Conservation (phyloP, 2,797 vertebrate species). For the Lateolabrax maculatus region DNA sequence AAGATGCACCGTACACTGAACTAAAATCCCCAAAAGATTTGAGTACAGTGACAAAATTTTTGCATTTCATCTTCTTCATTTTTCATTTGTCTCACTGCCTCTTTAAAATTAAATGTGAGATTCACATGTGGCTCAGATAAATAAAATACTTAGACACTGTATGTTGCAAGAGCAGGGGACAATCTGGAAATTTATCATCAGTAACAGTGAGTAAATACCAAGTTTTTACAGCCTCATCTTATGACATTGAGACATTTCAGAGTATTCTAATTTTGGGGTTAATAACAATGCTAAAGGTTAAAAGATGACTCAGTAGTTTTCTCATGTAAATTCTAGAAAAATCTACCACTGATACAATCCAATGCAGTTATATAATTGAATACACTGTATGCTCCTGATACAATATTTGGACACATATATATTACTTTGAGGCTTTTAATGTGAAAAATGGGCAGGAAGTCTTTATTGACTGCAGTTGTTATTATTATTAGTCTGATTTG, state of each 20-base stretch:
- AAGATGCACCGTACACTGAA: background rate
- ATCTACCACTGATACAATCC: background rate
- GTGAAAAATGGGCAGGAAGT: background rate
- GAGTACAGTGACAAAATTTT: background rate
- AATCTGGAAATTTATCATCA: too few relatives aligned
- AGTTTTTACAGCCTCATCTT: too few relatives aligned
- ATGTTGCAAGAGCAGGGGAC: background rate
- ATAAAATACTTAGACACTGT: background rate
- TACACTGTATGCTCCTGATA: too few relatives aligned
- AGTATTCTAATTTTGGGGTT: too few relatives aligned
- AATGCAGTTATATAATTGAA: background rate
- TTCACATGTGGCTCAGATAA: background rate
- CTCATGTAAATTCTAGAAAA: background rate
- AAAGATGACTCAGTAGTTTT: background rate
- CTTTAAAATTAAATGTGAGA: background rate
- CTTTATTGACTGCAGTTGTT: too few relatives aligned
- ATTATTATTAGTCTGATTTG: too few relatives aligned
- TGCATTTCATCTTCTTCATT: background rate
- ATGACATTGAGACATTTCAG: too few relatives aligned
- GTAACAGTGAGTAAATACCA: too few relatives aligned
- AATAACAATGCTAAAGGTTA: too few relatives aligned
- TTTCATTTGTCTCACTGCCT: background rate
- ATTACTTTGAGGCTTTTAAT: background rate
- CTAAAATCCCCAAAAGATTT: too few relatives aligned
- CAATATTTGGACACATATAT: background rate